Conservation (phyloP, 1,140 invertebrate genomes). For the Chrysomallon squamiferum region DNA sequence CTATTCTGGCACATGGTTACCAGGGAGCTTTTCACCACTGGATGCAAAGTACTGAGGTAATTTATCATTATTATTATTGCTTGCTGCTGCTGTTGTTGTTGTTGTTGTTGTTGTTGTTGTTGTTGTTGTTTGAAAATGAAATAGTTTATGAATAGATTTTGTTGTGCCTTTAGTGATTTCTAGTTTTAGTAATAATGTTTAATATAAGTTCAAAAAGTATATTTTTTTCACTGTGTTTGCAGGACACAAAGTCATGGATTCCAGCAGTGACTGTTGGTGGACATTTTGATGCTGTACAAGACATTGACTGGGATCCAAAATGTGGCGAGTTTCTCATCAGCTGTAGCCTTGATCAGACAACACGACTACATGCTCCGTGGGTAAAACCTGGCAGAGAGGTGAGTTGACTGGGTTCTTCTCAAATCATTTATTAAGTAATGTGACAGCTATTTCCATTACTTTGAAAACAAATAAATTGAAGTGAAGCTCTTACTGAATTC, state of each 20-base stretch:
- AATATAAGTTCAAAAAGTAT: too few relatives aligned
- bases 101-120: too few relatives aligned
- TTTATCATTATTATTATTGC: background rate
- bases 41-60: constrained; percentile 63
- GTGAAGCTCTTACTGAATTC: background rate
- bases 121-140: too few relatives aligned
- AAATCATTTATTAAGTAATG: background rate
- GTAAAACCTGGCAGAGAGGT: constrained; percentile 42
- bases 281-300: constrained; percentile 84
- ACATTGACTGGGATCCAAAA: constrained; percentile 83
- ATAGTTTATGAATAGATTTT: too few relatives aligned
- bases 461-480: background rate
- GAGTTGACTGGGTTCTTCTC: too few relatives aligned
- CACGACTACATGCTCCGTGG: constrained; percentile 88
- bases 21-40: constrained; percentile 95
- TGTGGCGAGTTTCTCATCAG: constrained; percentile 76
- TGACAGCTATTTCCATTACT: background rate
- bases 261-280: constrained; percentile 79
- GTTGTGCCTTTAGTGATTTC: too few relatives aligned
- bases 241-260: constrained; percentile 69
- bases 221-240: too few relatives aligned
- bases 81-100: too few relatives aligned
- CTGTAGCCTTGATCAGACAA: constrained; percentile 87
- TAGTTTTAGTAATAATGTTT: too few relatives aligned
- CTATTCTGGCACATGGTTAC: constrained; percentile 85